Evolutionary conservation across 2,113 vertebrate species (phyloP), one percentile per base, ranked within the genome.

Genomic region (Ochotona curzoniae): DNA sequence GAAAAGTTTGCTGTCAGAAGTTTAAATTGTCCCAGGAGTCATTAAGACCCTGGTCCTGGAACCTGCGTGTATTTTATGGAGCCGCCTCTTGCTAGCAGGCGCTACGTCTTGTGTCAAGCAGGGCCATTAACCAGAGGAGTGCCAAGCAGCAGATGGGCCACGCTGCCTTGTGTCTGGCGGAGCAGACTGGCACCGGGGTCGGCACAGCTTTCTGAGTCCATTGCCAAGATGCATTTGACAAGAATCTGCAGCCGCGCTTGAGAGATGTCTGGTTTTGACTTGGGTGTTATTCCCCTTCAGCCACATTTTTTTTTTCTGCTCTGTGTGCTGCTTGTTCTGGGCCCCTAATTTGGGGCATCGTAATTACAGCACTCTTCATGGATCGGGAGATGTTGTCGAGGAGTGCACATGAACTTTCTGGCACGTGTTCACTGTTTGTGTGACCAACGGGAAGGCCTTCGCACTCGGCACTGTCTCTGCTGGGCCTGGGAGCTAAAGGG

Each of bases 81-180:
- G 63, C 38, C 4, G 0, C 44, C 87, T 87, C 89, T 87, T 80
- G 66, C 30, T 84, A 86, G 54, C 18, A 71, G 89, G 13, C 23
- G 71, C 84, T 64, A 73, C 81, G 83, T 83, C 87, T 76, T 61
- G 57, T 0, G 0, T 5, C 14, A 93, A 54, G 75, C 44, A n/a
- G 70, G 71, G 10, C 44, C 25, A 4, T 51, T 79, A 44, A 3
- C 5, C 0, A 9, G 75, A 75, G 64, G 54, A 79, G 38, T 30
- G 78, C 7, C 32, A 54, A 5, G 60, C 25, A 66, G 93, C 88
- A 70, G 38, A 12, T 12, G 73, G 35, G 30, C 0, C 78, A 32
- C 32, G 0, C 70, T 69, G n/a, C n/a, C 75, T 2, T 3, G 10
- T 0, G 12, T 30, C 73, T 35, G 90, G 73, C 0, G 0, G 60